These are phyloP conservation scores for Sarcophaga bullata DNA, from an alignment of 1,140 invertebrate genomes.

Conservation along the genomic window DNA sequence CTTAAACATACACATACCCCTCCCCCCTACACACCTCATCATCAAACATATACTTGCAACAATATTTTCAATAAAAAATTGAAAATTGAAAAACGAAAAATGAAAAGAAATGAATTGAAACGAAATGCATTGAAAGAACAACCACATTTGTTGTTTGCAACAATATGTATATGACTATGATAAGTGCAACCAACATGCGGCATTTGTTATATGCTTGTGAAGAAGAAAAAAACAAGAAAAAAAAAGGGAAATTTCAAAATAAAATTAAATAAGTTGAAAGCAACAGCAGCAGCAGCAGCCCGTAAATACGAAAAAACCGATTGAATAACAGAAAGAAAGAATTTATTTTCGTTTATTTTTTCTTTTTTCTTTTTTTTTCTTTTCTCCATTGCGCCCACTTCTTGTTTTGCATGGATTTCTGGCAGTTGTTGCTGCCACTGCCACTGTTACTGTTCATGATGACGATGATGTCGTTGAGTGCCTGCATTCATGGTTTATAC, in stretches of 20 bases:
- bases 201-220: slow-evolving; percentile 38
- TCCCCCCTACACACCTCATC: no score
- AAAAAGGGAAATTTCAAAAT: slow-evolving; percentile 19
- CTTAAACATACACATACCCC: background rate
- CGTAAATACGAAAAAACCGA: background rate
- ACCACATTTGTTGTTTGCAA: slow-evolving; percentile 15
- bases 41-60: background rate
- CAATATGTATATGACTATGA: slow-evolving; percentile 17
- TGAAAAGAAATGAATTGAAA: no score
- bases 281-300: no score
- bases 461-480: background rate
- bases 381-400: slow-evolving; percentile 23
- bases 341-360: background rate
- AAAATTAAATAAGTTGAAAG: slow-evolving; percentile 1
- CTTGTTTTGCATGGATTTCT: slow-evolving; percentile 38
- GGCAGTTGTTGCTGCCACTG: background rate
- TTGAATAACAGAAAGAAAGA: slow-evolving; percentile 27
- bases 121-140: background rate
- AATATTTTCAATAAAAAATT: no score
- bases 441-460: background rate
- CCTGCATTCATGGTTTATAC: background rate
- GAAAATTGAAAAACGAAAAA: no score
- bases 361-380: background rate
- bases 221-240: slow-evolving; percentile 10
- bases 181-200: slow-evolving; percentile 38